A percentile compares a stretch with the other conserved stretches of the same genome.
phyloP scores from a whole-genome alignment of 2,888 invertebrate genomes.

The Lysandra bellargus region DNA sequence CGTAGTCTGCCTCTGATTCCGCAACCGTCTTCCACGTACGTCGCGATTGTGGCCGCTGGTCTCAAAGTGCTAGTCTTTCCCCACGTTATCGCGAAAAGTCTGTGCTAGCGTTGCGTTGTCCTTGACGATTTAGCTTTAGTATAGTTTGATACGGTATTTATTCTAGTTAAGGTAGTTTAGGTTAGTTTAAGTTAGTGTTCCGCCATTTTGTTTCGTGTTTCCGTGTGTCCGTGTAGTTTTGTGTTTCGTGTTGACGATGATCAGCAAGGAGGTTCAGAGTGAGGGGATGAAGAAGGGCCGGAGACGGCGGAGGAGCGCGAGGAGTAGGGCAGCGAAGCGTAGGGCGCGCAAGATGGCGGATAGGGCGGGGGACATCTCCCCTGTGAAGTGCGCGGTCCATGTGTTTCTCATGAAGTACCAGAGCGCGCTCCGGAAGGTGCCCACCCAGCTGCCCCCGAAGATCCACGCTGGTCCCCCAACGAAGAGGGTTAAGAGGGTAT shows the following conservation, averaged over 20 bases:
- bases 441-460: constrained; percentile 65
- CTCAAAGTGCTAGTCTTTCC: background rate
- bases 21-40: constrained; percentile 48
- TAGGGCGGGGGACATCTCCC: constrained; percentile 47
- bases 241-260: constrained; percentile 49
- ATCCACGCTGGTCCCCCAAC: constrained; percentile 65
- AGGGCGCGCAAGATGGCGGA: constrained; percentile 52
- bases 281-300: constrained; percentile 56
- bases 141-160: constrained; percentile 44
- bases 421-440: constrained; percentile 66
- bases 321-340: constrained; percentile 55
- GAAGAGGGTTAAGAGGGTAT: constrained; percentile 70
- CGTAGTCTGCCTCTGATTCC: constrained; percentile 62
- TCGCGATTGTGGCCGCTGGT: constrained; percentile 44
- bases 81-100: constrained; percentile 41
- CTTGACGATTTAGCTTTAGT: constrained; percentile 49
- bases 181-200: constrained; percentile 36
- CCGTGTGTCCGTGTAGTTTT: background rate
- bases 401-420: constrained; percentile 66
- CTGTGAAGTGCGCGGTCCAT: constrained; percentile 69
- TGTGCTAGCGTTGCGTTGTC: constrained; percentile 48
- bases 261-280: constrained; percentile 55
- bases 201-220: constrained; percentile 65
- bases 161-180: constrained; percentile 48
- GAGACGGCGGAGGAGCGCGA: constrained; percentile 57